Percentiles rank a stretch among this genome's conserved stretches.
Conservation (phyloP, 2,113 vertebrate species). For the Eira barbara region DNA sequence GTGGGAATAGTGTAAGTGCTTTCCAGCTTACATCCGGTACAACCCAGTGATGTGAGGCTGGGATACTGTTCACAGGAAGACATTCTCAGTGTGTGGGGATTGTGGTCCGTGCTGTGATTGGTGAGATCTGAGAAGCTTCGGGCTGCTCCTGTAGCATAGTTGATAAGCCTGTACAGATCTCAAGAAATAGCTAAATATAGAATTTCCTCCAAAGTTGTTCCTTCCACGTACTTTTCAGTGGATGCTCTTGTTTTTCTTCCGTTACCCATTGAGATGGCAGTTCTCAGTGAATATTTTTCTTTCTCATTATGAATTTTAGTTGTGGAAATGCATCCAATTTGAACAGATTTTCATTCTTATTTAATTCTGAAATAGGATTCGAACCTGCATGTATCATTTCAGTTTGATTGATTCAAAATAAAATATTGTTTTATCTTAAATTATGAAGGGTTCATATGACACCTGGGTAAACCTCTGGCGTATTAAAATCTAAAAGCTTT, state of each 20-base stretch:
- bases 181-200: not conserved
- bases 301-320: not conserved
- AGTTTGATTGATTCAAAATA: not conserved
- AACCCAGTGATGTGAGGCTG: not conserved
- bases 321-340: not conserved
- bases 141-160: not conserved
- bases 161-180: not conserved
- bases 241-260: not conserved
- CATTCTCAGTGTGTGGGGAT: not conserved
- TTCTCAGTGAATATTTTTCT: not conserved
- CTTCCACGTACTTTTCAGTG: not conserved
- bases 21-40: not conserved
- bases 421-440: conserved; percentile 14
- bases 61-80: not conserved
- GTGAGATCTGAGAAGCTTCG: not conserved
- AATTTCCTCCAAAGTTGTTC: not conserved
- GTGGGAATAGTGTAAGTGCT: not conserved
- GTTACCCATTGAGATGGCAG: not conserved
- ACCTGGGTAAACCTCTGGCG: not conserved
- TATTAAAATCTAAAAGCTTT: not conserved
- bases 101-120: not conserved
- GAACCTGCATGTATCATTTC: not conserved
- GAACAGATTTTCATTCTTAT: not conserved
- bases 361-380: not conserved
- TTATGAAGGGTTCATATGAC: not conserved